Evolutionary conservation across 2,113 vertebrate species (phyloP), one percentile per base, ranked within the genome.

Genomic region (Rhegmatorhina hoffmannsi): DNA sequence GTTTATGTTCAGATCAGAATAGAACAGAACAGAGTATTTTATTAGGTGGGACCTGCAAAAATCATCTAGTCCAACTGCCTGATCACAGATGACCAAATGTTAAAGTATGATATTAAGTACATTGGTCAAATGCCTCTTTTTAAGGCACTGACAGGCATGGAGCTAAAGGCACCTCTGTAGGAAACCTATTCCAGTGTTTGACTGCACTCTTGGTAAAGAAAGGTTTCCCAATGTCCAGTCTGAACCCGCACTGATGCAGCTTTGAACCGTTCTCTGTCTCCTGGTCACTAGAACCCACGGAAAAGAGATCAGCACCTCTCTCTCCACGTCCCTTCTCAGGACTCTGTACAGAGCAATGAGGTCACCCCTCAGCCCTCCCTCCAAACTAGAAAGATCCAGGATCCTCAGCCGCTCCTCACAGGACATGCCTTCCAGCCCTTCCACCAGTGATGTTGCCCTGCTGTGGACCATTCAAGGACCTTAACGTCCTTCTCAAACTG

Each of bases 191-290:
- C 4, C 7, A n/a, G 13, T 62, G 67, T 79, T 36, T 74, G 43
- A 58, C 21, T 8, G n/a, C 43, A 13, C 11, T 58, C 9, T n/a
- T 3, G 3, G 19, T 64, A 53, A 52, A 52, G 25, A 64, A 79
- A 40, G 10, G 3, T 23, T 62, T 83, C 40, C 17, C 26, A 11
- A 9, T 25, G 21, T 63, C 33, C 29, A 34, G 43, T 58, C 21
- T 34, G 10, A 87, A 9, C 12, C n/a, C 62, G 5, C 9, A 1
- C 3, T 23, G 7, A 3, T 1, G 2, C 20, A 38, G 29, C 16
- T 83, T 34, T 64, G 67, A 64, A 17, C 13, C 25, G 8, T 40
- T 70, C 0, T 0, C 8, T 1, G 3, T 2, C 1, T 28, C 4
- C 25, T 17, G 4, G 4, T 21, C 9, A 3, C 44, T 38, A 56